Evolutionary conservation across 2,797 vertebrate genomes (phyloP).

Genomic region (Galagoides demidoff): DNA sequence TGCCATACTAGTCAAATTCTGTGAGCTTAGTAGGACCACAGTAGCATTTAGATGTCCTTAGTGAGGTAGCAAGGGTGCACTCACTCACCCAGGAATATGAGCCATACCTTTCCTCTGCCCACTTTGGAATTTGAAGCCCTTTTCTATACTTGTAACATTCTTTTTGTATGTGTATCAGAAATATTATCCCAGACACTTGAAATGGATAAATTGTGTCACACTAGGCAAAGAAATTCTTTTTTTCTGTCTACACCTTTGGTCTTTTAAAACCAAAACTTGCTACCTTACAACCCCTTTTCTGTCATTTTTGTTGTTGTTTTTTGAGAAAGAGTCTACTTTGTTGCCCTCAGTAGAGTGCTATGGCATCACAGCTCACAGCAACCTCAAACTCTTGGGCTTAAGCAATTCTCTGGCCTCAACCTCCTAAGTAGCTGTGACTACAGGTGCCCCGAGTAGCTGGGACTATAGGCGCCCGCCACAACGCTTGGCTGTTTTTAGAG

Average conservation of each 20-base stretch:
- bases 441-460: no score
- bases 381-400: no score
- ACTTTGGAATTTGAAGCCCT: not conserved
- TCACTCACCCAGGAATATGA: not conserved
- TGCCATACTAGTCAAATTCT: not conserved
- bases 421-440: no score
- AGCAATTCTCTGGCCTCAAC: no score
- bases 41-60: not conserved
- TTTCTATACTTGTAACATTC: slow-evolving; percentile 32
- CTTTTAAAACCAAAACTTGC: not conserved
- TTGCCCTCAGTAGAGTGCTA: no score
- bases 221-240: not conserved
- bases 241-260: not conserved
- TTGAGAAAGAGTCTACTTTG: no score
- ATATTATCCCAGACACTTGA: not conserved
- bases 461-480: no score
- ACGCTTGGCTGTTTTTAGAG: no score
- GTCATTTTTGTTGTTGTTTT: not conserved
- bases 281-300: not conserved
- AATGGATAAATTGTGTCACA: not conserved
- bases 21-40: not conserved
- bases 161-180: not conserved
- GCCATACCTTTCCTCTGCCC: not conserved
- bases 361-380: no score
- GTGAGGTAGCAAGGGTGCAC: not conserved